Evolutionary conservation across 2,888 invertebrate genomes (phyloP).

Genomic region (Dione vanillae): DNA sequence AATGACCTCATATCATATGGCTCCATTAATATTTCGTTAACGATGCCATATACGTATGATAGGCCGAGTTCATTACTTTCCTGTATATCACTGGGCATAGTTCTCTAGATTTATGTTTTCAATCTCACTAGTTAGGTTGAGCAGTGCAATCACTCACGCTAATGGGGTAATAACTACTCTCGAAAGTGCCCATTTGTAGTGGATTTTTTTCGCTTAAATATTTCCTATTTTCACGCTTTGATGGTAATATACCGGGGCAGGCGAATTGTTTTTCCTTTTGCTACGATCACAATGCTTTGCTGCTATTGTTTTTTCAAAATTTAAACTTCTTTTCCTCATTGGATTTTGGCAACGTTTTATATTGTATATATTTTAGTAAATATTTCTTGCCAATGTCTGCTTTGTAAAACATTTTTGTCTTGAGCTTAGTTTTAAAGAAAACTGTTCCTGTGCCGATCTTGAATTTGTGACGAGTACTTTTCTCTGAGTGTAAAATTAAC

Average conservation of each 20-base stretch:
- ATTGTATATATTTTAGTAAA: neutral
- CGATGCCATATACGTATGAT: constrained; percentile 1
- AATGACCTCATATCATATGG: constrained; percentile 7
- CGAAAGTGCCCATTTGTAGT: constrained; percentile 69
- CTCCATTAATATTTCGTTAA: constrained; percentile 23
- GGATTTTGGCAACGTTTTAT: neutral
- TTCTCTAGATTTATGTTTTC: constrained; percentile 61
- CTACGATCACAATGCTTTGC: neutral
- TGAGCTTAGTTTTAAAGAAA: too few species aligned
- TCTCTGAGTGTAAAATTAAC: too few species aligned
- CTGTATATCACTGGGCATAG: constrained; percentile 18
- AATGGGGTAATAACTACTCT: constrained; percentile 75
- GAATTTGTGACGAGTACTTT: too few species aligned
- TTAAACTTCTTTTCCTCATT: neutral
- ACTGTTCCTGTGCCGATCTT: too few species aligned
- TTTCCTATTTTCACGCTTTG: constrained; percentile 62
- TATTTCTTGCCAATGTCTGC: too few species aligned
- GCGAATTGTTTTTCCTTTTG: constrained; percentile 19
- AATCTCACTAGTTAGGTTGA: constrained; percentile 61
- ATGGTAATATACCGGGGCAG: constrained; percentile 44
- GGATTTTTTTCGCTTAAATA: constrained; percentile 64
- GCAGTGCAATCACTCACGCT: constrained; percentile 63
- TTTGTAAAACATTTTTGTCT: too few species aligned
- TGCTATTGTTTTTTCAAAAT: constrained; percentile 4
- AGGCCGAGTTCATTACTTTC: constrained; percentile 16